phyloP scores from a whole-genome alignment of 1,140 invertebrate species.

The Anastrepha obliqua region DNA sequence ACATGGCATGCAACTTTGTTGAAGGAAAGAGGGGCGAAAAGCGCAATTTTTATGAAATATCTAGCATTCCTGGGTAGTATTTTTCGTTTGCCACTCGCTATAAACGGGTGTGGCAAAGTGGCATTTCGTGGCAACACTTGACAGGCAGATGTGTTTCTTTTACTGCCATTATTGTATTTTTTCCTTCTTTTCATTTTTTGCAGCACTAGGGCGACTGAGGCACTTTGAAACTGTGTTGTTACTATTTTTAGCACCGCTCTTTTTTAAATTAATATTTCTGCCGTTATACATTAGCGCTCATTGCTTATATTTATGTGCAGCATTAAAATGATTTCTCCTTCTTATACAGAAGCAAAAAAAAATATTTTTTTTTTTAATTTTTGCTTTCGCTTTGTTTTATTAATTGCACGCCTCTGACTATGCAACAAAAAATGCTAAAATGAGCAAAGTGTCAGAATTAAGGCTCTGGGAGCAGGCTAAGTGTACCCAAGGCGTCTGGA shows the following conservation, averaged over 20 bases:
- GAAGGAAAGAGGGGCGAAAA: neutral
- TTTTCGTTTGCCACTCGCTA: constrained; percentile 14
- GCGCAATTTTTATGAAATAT: constrained; percentile 45
- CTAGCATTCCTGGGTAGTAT: neutral
- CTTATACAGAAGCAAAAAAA: neutral
- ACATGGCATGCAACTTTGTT: neutral
- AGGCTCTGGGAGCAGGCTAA: neutral
- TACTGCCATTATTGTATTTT: neutral
- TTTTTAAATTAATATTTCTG: neutral
- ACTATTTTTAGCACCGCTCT: neutral
- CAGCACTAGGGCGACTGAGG: neutral
- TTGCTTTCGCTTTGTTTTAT: constrained; percentile 39
- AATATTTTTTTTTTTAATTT: neutral
- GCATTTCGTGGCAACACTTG: constrained; percentile 47
- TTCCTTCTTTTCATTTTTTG: neutral
- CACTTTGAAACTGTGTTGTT: constrained; percentile 14
- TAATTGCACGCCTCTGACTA: constrained; percentile 21
- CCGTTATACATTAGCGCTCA: neutral
- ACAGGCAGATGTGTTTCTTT: neutral
- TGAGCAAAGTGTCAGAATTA: neutral
- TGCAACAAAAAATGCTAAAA: neutral
- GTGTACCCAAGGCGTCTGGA: neutral
- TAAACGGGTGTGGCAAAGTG: constrained; percentile 33
- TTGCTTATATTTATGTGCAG: constrained; percentile 26
- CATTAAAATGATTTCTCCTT: constrained; percentile 14